These are phyloP conservation scores for Oscheius sp. DNA, from an alignment of 2,888 invertebrate species.

Conservation along the genomic window DNA sequence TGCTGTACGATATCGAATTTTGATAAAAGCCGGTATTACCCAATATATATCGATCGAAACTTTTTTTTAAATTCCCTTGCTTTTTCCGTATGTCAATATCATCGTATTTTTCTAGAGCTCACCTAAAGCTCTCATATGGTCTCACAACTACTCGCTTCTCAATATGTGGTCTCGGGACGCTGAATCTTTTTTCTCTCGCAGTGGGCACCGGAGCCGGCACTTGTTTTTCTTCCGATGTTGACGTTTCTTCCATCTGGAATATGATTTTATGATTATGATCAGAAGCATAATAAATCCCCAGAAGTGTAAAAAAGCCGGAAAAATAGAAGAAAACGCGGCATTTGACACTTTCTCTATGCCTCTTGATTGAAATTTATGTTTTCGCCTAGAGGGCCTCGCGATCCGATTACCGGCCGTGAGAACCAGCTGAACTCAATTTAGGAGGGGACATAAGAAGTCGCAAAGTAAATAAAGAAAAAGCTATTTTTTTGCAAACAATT, in stretches of 20 bases:
- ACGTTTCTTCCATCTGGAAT: neutral
- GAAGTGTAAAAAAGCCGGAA: neutral
- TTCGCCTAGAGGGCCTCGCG: neutral
- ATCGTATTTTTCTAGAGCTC: too few relatives aligned
- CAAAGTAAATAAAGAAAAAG: too few relatives aligned
- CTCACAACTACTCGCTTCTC: constrained; percentile 49
- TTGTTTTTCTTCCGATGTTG: constrained; percentile 8
- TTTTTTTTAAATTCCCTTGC: neutral
- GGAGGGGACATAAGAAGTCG: too few relatives aligned
- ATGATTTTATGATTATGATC: neutral
- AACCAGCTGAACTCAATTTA: constrained; percentile 28
- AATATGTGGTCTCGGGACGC: constrained; percentile 23
- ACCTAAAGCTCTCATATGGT: constrained; percentile 56
- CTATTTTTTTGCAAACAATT: too few relatives aligned
- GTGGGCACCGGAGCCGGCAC: neutral
- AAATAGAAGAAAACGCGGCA: neutral
- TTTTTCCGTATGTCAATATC: neutral
- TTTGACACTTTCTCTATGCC: neutral
- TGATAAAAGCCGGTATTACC: too few relatives aligned
- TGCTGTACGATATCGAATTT: too few relatives aligned
- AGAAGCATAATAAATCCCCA: neutral
- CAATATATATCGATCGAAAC: too few relatives aligned
- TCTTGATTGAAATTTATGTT: constrained; percentile 3
- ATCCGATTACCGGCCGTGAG: constrained; percentile 29
- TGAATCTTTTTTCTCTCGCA: neutral